These are phyloP conservation scores for Dasypolia templi DNA, from an alignment of 2,888 invertebrate genomes.

Conservation along the genomic window DNA sequence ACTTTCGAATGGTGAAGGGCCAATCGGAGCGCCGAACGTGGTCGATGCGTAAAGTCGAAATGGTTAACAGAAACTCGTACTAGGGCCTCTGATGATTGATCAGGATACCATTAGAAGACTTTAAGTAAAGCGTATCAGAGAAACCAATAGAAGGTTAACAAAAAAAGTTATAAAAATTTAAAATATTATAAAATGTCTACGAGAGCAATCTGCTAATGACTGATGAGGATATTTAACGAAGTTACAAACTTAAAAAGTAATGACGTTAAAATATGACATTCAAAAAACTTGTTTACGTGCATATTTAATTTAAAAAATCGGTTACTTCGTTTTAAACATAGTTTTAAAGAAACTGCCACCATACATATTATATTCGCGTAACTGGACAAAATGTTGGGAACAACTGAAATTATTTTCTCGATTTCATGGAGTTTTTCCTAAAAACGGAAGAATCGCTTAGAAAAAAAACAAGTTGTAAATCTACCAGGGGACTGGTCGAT, in stretches of 20 bases:
- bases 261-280: background rate
- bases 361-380: background rate
- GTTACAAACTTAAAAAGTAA: background rate
- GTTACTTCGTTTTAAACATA: background rate
- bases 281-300: background rate
- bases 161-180: conserved; percentile 4
- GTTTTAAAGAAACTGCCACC: background rate
- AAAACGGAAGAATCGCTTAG: no score
- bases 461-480: no score
- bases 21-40: no score
- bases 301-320: background rate
- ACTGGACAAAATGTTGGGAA: background rate
- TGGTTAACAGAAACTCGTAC: no score
- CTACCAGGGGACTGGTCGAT: no score
- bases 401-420: background rate
- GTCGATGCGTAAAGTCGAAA: no score
- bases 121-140: conserved; percentile 17
- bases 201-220: conserved; percentile 3
- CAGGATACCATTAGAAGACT: conserved; percentile 8
- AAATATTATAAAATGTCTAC: conserved; percentile 10
- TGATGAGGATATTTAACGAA: background rate
- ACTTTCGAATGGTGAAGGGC: no score
- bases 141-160: conserved; percentile 11
- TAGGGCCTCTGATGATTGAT: background rate
- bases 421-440: no score